phyloP scores from a whole-genome alignment of 2,888 invertebrate genomes.

The Stegophylla sp. region DNA sequence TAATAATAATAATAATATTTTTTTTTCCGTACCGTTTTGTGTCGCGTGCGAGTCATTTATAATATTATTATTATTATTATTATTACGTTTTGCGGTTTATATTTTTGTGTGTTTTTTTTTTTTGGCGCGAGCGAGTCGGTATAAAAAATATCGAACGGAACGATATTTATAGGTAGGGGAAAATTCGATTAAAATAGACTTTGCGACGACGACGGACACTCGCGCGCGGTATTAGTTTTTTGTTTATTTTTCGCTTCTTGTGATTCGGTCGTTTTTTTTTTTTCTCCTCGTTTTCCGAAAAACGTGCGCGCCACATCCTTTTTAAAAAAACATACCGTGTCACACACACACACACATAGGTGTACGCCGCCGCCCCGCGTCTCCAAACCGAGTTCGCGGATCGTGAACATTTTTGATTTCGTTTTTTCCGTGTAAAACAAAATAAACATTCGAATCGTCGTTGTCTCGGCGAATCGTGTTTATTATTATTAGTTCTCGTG shows the following conservation, averaged over 20 bases:
- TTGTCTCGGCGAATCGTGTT: background rate
- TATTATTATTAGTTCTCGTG: background rate
- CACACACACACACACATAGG: background rate
- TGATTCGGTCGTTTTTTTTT: background rate
- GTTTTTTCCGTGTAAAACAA: background rate
- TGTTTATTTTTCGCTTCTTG: too few species aligned
- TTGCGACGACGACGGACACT: background rate
- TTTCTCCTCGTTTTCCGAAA: background rate
- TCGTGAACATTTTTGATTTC: too few species aligned
- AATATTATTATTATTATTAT: background rate
- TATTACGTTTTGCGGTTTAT: too few species aligned
- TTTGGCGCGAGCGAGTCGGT: too few species aligned
- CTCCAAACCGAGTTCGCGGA: too few species aligned
- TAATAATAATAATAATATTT: too few species aligned
- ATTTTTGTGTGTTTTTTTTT: background rate
- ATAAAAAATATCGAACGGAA: too few species aligned
- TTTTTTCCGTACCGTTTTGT: too few species aligned
- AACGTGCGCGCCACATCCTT: background rate
- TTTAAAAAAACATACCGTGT: background rate
- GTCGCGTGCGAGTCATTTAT: background rate
- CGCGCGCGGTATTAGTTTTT: background rate
- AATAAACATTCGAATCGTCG: background rate
- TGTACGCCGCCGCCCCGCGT: too few species aligned
- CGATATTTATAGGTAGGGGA: too few species aligned
- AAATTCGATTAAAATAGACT: background rate